phyloP scores from a whole-genome alignment of 2,888 invertebrate genomes.

The Drosophila pseudotakahashii region DNA sequence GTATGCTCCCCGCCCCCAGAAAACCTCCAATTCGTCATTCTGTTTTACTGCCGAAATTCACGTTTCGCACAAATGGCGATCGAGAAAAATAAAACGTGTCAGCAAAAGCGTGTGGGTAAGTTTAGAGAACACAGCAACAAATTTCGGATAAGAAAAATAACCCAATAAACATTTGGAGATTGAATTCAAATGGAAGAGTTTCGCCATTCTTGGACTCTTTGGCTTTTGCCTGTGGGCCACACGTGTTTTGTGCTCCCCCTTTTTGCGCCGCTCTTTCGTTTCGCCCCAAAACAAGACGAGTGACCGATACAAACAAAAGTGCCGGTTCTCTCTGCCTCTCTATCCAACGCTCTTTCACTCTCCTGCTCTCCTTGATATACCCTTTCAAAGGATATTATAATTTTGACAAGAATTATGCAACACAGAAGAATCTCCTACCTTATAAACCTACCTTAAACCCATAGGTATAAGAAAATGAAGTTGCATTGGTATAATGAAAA shows the following conservation, averaged over 20 bases:
- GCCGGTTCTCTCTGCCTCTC: conserved; percentile 9
- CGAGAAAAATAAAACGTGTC: conserved; percentile 37
- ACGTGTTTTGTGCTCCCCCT: conserved; percentile 25
- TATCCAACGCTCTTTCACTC: conserved; percentile 11
- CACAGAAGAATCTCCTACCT: too few relatives aligned
- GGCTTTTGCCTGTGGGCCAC: conserved; percentile 2
- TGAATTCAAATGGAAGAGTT: neutral
- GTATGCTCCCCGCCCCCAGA: neutral
- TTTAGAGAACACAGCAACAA: conserved; percentile 22
- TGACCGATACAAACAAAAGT: conserved; percentile 23
- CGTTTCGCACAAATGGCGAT: conserved; percentile 35
- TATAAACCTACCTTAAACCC: too few relatives aligned
- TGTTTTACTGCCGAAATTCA: conserved; percentile 28
- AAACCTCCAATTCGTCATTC: neutral
- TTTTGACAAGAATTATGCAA: neutral
- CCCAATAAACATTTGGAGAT: conserved; percentile 24
- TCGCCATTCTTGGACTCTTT: neutral
- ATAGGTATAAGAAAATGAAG: too few relatives aligned
- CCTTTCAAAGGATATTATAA: neutral
- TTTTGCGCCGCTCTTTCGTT: conserved; percentile 9
- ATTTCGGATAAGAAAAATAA: conserved; percentile 16
- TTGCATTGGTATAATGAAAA: too few relatives aligned
- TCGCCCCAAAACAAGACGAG: conserved; percentile 1
- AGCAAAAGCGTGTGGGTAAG: conserved; percentile 36
- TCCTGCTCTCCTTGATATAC: conserved; percentile 7